Percentiles rank a stretch among this genome's conserved stretches.
Evolutionary conservation across 2,797 vertebrate genomes (phyloP).

Genomic region (Manis javanica): DNA sequence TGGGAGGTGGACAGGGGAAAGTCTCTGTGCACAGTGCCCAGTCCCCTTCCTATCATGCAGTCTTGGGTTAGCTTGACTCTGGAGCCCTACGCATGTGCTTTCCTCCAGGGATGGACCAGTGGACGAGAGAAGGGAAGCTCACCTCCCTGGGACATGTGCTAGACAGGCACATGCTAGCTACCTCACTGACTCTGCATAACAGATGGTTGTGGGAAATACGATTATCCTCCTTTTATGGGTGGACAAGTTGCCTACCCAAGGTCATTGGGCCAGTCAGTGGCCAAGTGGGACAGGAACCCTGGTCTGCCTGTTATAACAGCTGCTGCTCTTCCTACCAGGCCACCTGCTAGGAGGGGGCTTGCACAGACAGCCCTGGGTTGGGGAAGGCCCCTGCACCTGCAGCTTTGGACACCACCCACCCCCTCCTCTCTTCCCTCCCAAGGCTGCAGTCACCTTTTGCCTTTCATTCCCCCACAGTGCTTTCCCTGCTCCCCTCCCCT

Average conservation of each 20-base stretch:
- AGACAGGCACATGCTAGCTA: not conserved
- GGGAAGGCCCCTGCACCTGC: not conserved
- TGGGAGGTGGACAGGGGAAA: not conserved
- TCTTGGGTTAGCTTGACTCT: not conserved
- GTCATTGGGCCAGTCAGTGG: not conserved
- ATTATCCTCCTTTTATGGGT: too few relatives aligned
- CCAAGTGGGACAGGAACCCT: not conserved
- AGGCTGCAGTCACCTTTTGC: not conserved
- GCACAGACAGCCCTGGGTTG: not conserved
- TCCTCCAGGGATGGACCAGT: not conserved
- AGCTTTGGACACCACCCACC: not conserved
- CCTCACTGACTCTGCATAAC: not conserved
- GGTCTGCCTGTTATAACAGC: not conserved
- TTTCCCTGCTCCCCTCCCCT: not conserved
- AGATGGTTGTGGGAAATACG: fast-evolving
- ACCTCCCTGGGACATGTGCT: not conserved
- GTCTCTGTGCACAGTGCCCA: fast-evolving
- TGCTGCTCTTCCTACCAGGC: not conserved
- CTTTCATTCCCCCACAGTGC: not conserved
- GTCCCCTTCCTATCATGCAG: not conserved
- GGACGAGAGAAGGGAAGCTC: not conserved
- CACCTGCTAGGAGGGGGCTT: not conserved
- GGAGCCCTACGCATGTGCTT: not conserved
- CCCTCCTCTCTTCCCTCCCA: not conserved
- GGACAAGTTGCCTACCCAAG: not conserved